Base-by-base conservation (phyloP, 2,888 invertebrate genomes). In the Fragum whitleyi region DNA sequence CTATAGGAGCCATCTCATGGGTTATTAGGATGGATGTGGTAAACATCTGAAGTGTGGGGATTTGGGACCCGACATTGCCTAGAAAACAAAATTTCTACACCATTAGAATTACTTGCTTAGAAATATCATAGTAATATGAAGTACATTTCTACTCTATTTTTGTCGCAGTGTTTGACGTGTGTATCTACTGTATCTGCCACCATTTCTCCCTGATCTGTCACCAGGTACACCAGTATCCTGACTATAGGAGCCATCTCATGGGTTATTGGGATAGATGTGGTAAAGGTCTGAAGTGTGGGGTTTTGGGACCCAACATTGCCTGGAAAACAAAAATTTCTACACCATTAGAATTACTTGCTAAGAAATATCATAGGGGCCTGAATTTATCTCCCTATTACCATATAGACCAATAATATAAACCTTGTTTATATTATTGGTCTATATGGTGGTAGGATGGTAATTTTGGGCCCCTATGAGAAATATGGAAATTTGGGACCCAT, bases 141-240 rank as follows among this genome's bases (percentile, higher is more conserved):
- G 16, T 83, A 75, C 90, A 93, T 86, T 16, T 81, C 81, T 53
- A 92, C 92, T 94, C 95, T 95, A 90, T 96, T 95, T 14, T 93
- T 94, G 88, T 95, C 95, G 90, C 96, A 96, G 47, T 95, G 95
- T 5, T 95, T 94, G 88, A 96, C 95, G 36, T 94, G 94, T 77
- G 96, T 94, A 89, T 94, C 94, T 75, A 95, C 94, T 84, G 94
- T 95, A 9, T 95, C 95, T 55, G 95, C 95, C 11, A 96, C 94
- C 9, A 95, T 92, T 87, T 96, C 95, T 0, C 95, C 95, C 51
- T 95, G 94, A 28, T 94, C 91, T 29, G 94, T 93, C 74, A 95
- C 94, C 90, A 95, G 95, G 85, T 95, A 96, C 0, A 96, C 95
- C 0, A 96, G 81, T 0, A 94, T 67, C 23, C 89, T 85, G 57